Base-by-base conservation (phyloP, 2,888 invertebrate species). In the Lithophane socia region DNA sequence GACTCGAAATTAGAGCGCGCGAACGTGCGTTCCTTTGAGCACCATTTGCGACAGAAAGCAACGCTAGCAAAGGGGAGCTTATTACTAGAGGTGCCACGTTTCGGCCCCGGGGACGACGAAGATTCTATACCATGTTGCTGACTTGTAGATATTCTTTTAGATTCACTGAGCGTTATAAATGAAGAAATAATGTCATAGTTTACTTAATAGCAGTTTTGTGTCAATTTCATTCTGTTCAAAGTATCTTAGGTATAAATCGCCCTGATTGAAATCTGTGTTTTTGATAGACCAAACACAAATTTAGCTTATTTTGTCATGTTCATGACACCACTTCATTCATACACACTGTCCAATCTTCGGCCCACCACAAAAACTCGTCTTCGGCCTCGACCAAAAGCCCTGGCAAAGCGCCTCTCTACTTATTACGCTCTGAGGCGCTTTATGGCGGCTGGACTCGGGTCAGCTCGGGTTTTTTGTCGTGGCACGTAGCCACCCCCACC, bases 381-480 rank as follows among this genome's bases (percentile, higher is more conserved):
- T 89, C 78, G 87, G 72, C 73, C 13, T 83, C 77, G 79, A 29
- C 75, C 10, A 69, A 75, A 78, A 74, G 29, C 66, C 29, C 37
- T 52, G 21, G 29, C n/a, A 56, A 42, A 65, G 80, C 79, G 44
- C 85, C 60, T 56, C 88, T 88, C 88, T 88, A 88, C 92, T 93
- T 93, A 93, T 93, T 93, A 93, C 94, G 93, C 91, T 92, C 91
- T 92, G 93, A 88, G 92, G 91, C 93, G 93, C 94, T 95, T 95
- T 94, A 95, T 93, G 93, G 92, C 91, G 91, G 91, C 93, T 91
- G 94, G 94, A 93, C 93, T 90, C 90, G 94, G 94, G 95, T 94
- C 94, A 95, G 93, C 92, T 92, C 91, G 92, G 93, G 92, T 94
- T 93, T 95, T 95, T 95, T 95, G 95, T 94, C 95, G 94, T 92